Evolutionary conservation across 2,113 vertebrate genomes (phyloP).

Genomic region (Paramisgurnus dabryanus): DNA sequence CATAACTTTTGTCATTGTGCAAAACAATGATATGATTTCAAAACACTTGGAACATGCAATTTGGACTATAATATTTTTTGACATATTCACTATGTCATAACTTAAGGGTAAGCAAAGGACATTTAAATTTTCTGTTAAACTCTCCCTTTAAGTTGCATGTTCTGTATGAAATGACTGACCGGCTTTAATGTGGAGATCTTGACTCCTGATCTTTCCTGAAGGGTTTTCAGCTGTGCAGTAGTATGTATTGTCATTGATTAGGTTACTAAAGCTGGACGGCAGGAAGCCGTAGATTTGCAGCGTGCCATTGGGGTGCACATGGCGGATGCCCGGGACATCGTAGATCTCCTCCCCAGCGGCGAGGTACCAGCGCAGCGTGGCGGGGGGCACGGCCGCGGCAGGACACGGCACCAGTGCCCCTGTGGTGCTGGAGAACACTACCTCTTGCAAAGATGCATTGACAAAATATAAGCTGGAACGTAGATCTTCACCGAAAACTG

Average conservation of each 20-base stretch:
- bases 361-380: constrained; percentile 97
- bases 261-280: constrained; percentile 99
- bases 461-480: constrained; percentile 99
- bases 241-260: constrained; percentile 99
- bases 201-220: constrained; percentile 99
- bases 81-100: no score
- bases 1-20: no score
- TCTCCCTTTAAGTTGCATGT: background rate
- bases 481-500: constrained; percentile 98
- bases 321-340: constrained; percentile 98
- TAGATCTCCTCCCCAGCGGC: constrained; percentile 99
- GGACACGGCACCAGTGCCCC: constrained; percentile 98
- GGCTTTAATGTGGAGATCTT: constrained; percentile 99
- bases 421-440: constrained; percentile 99
- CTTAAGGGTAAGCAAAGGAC: no score
- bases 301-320: constrained; percentile 97
- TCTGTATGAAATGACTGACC: constrained; percentile 80
- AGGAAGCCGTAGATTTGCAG: constrained; percentile 99
- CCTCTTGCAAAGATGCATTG: constrained; percentile 99
- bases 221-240: constrained; percentile 99
- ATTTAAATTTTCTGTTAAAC: no score
- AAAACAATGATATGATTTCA: no score
- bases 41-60: no score
- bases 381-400: constrained; percentile 91
- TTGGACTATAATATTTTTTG: no score